phyloP scores from a whole-genome alignment of 2,113 vertebrate genomes.

The Stegastes partitus region DNA sequence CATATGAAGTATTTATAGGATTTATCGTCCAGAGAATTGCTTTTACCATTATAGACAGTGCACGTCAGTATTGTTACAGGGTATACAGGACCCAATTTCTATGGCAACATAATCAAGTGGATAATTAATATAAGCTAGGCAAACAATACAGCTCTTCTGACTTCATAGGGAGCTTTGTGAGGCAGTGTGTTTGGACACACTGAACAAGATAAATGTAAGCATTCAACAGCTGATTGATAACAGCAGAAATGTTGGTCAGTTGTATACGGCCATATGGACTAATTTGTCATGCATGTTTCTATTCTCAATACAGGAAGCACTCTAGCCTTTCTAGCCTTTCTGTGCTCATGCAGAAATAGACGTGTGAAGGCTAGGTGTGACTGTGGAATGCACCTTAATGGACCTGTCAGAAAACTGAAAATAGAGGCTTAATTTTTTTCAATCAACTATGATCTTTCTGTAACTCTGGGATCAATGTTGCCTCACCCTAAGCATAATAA shows the following conservation, averaged over 20 bases:
- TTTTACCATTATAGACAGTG: constrained; percentile 2
- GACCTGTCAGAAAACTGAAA: no score
- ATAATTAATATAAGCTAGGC: neutral
- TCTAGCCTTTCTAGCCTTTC: neutral
- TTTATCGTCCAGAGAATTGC: constrained; percentile 2
- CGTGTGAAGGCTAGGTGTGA: neutral
- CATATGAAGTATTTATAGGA: constrained; percentile 8
- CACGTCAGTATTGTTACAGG: neutral
- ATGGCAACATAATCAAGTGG: neutral
- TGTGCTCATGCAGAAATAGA: neutral
- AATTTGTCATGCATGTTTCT: neutral
- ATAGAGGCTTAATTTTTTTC: no score
- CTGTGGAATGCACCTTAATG: neutral
- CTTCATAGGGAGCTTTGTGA: neutral
- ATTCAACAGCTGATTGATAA: neutral
- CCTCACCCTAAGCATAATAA: no score
- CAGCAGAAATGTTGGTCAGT: neutral
- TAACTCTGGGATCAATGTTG: no score
- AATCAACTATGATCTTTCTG: no score
- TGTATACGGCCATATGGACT: neutral
- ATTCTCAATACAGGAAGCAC: no score
- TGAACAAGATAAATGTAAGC: neutral
- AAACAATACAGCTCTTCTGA: neutral
- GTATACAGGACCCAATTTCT: neutral
- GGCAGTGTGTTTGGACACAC: no score